A percentile compares a stretch with the other conserved stretches of the same genome.
Evolutionary conservation across 1,140 invertebrate genomes (phyloP).

Genomic region (Whitmania pigra): DNA sequence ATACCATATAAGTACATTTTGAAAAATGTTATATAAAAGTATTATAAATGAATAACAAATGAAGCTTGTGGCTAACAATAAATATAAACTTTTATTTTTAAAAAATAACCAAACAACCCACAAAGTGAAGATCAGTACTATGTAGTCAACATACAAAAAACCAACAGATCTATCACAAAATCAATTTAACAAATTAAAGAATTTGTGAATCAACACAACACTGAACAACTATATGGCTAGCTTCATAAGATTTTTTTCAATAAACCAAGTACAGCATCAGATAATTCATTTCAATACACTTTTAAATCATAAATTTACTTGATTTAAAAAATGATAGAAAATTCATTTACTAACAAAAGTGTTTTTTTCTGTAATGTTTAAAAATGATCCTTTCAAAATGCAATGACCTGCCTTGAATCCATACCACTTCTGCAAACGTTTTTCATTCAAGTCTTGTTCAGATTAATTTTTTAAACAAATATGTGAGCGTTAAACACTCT

Average conservation of each 20-base stretch:
- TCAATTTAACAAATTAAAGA: no score
- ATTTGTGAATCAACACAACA: neutral
- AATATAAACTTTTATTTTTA: no score
- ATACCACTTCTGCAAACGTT: neutral
- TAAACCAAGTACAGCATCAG: neutral
- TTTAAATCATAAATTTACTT: neutral
- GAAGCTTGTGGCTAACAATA: no score
- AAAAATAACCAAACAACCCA: no score
- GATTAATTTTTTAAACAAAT: neutral
- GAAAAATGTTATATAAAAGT: no score
- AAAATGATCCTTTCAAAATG: constrained; percentile 2
- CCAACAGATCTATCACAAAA: no score
- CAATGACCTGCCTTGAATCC: constrained; percentile 1
- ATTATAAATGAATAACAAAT: no score
- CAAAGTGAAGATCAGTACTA: no score
- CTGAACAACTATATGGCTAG: neutral
- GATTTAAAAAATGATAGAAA: neutral
- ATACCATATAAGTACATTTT: no score
- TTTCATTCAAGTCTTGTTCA: neutral
- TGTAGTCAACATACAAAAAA: no score
- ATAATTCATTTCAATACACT: neutral
- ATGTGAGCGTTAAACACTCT: neutral
- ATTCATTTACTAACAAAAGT: neutral
- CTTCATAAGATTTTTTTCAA: neutral
- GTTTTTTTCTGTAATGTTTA: constrained; percentile 10